Conservation (phyloP, 2,888 invertebrate genomes). For the Ceriagrion tenellum region DNA sequence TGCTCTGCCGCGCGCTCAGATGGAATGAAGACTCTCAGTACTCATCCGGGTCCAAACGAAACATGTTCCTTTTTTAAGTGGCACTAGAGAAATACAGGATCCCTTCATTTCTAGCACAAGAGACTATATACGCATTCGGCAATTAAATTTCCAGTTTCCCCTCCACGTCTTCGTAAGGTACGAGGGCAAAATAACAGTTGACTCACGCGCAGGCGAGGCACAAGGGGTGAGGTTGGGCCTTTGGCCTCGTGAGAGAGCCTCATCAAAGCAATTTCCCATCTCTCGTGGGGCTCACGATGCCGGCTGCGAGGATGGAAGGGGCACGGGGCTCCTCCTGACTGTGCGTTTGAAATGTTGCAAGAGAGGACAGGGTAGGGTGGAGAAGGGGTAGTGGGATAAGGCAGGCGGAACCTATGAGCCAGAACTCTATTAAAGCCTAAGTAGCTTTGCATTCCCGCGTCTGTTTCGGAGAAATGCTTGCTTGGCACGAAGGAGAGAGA, state of each 20-base stretch:
- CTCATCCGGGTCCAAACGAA: not conserved
- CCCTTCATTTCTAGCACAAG: not conserved
- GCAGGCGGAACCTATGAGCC: conserved; percentile 26
- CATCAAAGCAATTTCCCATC: conserved; percentile 59
- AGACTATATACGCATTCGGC: not conserved
- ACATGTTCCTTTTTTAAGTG: not conserved
- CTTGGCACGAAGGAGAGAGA: not conserved
- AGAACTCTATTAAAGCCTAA: conserved; percentile 25
- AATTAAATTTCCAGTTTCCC: not conserved
- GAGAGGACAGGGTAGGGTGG: not conserved
- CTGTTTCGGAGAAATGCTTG: conserved; percentile 30
- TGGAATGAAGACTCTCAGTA: not conserved
- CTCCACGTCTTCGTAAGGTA: not conserved
- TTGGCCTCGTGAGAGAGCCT: conserved; percentile 12
- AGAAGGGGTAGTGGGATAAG: not conserved
- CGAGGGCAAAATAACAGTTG: not conserved
- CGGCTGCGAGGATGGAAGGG: too few relatives aligned
- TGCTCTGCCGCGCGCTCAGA: not conserved
- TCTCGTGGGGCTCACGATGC: not conserved
- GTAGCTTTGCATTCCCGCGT: conserved; percentile 28
- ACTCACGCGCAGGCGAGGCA: not conserved
- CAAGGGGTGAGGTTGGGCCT: not conserved
- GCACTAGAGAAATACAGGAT: not conserved
- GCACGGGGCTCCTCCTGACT: not conserved
- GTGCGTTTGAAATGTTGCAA: conserved; percentile 48